Evolutionary conservation across 2,797 vertebrate species (phyloP).

Genomic region (Neosilurus mollespiculum): DNA sequence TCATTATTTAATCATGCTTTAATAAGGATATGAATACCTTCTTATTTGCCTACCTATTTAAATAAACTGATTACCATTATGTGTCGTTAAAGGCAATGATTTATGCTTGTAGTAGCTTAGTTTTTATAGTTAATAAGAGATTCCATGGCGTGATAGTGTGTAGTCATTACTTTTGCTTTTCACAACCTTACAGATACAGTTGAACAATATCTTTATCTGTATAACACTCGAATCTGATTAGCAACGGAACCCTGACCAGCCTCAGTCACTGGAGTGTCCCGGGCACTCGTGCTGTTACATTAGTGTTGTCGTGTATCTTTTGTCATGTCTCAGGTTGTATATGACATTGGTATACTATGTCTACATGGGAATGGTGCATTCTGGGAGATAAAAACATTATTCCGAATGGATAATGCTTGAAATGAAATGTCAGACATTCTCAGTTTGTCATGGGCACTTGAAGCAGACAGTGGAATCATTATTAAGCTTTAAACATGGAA

Average conservation of each 20-base stretch:
- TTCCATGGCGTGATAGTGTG: not conserved
- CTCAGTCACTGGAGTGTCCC: not conserved
- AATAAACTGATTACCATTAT: too few species aligned
- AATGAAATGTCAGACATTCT: too few species aligned
- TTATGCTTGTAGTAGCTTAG: not conserved
- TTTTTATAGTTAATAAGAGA: not conserved
- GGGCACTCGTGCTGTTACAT: not conserved
- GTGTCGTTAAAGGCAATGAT: constrained; percentile 1
- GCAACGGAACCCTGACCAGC: not conserved
- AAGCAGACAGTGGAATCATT: too few species aligned
- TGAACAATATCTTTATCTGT: not conserved
- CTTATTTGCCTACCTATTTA: not conserved
- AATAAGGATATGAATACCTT: not conserved
- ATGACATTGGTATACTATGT: too few species aligned
- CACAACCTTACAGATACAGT: not conserved
- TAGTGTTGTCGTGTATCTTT: not conserved
- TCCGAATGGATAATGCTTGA: too few species aligned
- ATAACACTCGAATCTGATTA: not conserved
- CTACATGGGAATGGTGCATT: too few species aligned
- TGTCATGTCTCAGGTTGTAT: not conserved
- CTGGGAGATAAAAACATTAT: too few species aligned
- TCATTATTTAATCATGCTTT: too few species aligned
- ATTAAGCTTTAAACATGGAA: too few species aligned
- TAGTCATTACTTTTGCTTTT: not conserved
- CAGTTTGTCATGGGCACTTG: too few species aligned